Conservation (phyloP, 1,140 invertebrate species). For the Spodoptera litura region DNA sequence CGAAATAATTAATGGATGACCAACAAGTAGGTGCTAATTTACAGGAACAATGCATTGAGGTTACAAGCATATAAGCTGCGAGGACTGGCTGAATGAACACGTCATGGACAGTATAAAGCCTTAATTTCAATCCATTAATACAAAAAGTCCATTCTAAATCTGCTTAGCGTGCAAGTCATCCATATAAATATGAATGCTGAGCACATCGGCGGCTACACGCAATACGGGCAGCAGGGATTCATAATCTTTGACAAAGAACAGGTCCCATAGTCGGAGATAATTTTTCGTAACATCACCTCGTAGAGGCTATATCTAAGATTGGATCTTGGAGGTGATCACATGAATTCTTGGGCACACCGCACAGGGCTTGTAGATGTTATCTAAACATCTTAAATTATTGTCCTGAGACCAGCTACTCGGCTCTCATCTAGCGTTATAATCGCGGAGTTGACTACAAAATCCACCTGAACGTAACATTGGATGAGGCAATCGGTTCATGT, state of each 20-base stretch:
- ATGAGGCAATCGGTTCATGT: constrained; percentile 54
- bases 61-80: not conserved
- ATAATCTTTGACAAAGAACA: constrained; percentile 70
- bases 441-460: constrained; percentile 58
- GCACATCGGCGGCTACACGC: constrained; percentile 40
- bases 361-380: constrained; percentile 78
- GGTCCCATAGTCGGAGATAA: constrained; percentile 64
- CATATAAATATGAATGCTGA: constrained; percentile 57
- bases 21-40: constrained; percentile 1
- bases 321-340: constrained; percentile 77
- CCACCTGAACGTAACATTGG: constrained; percentile 50
- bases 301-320: constrained; percentile 73
- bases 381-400: constrained; percentile 83
- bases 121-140: constrained; percentile 35
- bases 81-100: not conserved
- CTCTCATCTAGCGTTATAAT: constrained; percentile 73
- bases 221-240: constrained; percentile 49
- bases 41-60: constrained; percentile 31
- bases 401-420: constrained; percentile 62
- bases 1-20: constrained; percentile 30
- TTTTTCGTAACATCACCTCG: constrained; percentile 78
- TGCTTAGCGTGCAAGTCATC: constrained; percentile 39
- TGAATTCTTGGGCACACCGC: constrained; percentile 77
- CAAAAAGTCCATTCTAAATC: constrained; percentile 39
- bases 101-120: not conserved